These are phyloP conservation scores for Leucophora obtusa DNA, from an alignment of 2,888 invertebrate genomes.

Conservation along the genomic window DNA sequence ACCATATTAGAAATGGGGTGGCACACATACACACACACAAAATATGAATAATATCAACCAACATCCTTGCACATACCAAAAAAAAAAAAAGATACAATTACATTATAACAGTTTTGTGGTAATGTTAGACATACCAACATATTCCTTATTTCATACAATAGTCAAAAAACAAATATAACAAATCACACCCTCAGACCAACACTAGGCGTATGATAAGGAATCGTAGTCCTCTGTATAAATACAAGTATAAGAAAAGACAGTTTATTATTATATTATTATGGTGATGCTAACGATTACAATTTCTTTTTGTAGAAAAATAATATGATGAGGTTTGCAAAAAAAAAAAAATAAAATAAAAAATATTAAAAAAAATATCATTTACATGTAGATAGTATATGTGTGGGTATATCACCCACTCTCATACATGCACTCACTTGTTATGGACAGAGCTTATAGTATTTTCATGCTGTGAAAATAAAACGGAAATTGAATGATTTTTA, in stretches of 20 bases:
- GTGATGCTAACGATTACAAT: conserved; percentile 2
- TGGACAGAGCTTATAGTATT: conserved; percentile 27
- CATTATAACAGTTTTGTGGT: conserved; percentile 59
- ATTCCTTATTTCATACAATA: neutral
- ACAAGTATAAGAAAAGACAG: conserved; percentile 21
- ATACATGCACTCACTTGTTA: neutral
- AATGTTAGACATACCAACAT: conserved; percentile 54
- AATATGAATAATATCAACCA: neutral
- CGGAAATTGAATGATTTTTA: conserved; percentile 78
- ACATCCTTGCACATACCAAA: neutral
- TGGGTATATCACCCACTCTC: conserved; percentile 3
- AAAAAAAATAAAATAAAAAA: conserved; percentile 18
- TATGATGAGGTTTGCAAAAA: conserved; percentile 50
- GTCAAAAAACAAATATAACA: conserved; percentile 50
- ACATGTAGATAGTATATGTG: conserved; percentile 1
- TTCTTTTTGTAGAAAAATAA: conserved; percentile 30
- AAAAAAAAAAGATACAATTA: conserved; percentile 59
- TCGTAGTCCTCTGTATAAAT: conserved; percentile 10
- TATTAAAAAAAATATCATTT: conserved; percentile 9
- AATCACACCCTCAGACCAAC: conserved; percentile 73
- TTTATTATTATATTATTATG: conserved; percentile 36
- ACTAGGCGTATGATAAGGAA: conserved; percentile 39
- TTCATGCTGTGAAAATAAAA: conserved; percentile 64
- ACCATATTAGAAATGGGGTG: conserved; percentile 16
- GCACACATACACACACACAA: conserved; percentile 24